Percentiles rank a stretch among this genome's conserved stretches.
These are phyloP conservation scores for Melanotaenia boesemani DNA, from an alignment of 2,797 vertebrate genomes.

Conservation along the genomic window DNA sequence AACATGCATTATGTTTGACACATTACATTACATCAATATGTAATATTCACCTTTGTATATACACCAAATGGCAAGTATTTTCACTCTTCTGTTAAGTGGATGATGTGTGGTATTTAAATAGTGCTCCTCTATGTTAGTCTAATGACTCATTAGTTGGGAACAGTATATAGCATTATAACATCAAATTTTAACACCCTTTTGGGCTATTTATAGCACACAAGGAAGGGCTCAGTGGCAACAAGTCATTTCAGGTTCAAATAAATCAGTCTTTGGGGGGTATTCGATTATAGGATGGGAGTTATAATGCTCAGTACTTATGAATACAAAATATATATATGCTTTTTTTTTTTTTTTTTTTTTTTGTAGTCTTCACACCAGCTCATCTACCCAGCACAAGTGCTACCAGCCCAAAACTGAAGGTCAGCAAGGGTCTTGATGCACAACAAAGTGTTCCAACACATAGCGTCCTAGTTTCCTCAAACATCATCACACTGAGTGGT, in stretches of 20 bases:
- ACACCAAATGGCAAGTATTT: slow-evolving; percentile 42
- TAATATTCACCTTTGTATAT: slow-evolving; percentile 66
- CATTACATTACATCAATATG: slow-evolving; percentile 67
- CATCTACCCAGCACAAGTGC: slow-evolving; percentile 79
- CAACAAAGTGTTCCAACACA: slow-evolving; percentile 76
- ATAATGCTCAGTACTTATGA: slow-evolving; percentile 34
- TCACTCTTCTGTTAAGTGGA: slow-evolving; percentile 25
- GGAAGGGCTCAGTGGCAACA: slow-evolving; percentile 24
- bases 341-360: background rate
- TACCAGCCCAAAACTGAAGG: slow-evolving; percentile 78
- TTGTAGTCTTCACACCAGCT: slow-evolving; percentile 81
- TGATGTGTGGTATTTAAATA: slow-evolving; percentile 49
- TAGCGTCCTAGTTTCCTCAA: slow-evolving; percentile 72
- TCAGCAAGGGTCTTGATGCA: slow-evolving; percentile 78
- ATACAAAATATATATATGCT: slow-evolving; percentile 23
- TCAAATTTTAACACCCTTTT: slow-evolving; percentile 34
- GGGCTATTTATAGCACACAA: slow-evolving; percentile 43
- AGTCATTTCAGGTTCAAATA: slow-evolving; percentile 34
- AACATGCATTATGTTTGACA: slow-evolving; percentile 65
- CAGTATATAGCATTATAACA: slow-evolving; percentile 30
- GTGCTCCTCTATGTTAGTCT: slow-evolving; percentile 28
- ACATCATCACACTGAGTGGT: slow-evolving; percentile 74
- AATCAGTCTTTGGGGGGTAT: slow-evolving; percentile 33
- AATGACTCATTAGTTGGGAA: slow-evolving; percentile 55
- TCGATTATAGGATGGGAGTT: slow-evolving; percentile 41